Conservation (phyloP, 2,888 invertebrate genomes). For the Petrophora chlorosata region DNA sequence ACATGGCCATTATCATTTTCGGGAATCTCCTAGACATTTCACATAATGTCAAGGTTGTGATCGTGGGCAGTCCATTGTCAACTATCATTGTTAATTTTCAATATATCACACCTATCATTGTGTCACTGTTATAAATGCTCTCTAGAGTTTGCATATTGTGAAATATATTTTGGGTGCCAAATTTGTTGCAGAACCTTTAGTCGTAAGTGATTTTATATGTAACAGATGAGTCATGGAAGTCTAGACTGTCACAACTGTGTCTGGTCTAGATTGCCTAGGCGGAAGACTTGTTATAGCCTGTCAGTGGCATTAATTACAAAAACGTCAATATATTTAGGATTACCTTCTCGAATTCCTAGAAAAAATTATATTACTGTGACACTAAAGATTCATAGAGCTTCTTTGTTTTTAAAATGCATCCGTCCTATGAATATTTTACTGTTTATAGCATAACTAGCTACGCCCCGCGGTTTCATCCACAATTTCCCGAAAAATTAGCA, state of each 20-base stretch:
- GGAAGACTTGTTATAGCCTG: slow-evolving; percentile 16
- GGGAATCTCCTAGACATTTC: slow-evolving; percentile 72
- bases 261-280: slow-evolving; percentile 17
- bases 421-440: no score
- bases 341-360: not conserved
- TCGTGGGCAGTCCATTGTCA: slow-evolving; percentile 70
- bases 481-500: no score
- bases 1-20: slow-evolving; percentile 61
- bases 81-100: slow-evolving; percentile 68
- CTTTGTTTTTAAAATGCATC: no score
- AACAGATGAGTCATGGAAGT: slow-evolving; percentile 28
- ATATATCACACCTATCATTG: slow-evolving; percentile 52
- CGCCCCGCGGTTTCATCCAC: no score
- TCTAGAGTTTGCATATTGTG: slow-evolving; percentile 24
- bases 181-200: slow-evolving; percentile 30
- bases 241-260: slow-evolving; percentile 20
- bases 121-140: slow-evolving; percentile 50
- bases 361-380: slow-evolving; percentile 7
- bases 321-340: slow-evolving; percentile 7
- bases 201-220: slow-evolving; percentile 31
- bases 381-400: slow-evolving; percentile 8
- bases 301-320: slow-evolving; percentile 15
- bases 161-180: slow-evolving; percentile 25
- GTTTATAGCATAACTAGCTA: no score
- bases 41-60: slow-evolving; percentile 76